Base-by-base conservation (phyloP, 2,888 invertebrate species). In the Lithophane leautieri region DNA sequence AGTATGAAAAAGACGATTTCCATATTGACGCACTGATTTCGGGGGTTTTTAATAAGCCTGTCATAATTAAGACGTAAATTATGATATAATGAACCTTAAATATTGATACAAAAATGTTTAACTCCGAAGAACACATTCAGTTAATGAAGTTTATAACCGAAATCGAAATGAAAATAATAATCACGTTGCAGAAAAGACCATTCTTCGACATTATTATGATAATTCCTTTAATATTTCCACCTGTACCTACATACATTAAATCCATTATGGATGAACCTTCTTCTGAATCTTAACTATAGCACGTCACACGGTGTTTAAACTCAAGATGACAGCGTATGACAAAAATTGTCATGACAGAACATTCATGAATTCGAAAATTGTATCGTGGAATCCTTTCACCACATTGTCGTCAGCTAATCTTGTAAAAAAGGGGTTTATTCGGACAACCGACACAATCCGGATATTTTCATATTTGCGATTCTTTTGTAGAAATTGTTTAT, bases 401-500 rank as follows among this genome's bases (percentile, higher is more conserved):
- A 84, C 83, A 88, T 91, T 91, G 91, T 91, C 82, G 76, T 58
- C 56, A 67, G 80, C 83, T 91, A 92, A 92, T 91, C 91, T 89
- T 81, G 73, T 82, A 87, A 89, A 89, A 87, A 89, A 87, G 85
- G 88, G 86, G 85, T 87, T 82, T 78, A 86, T 78, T 83, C 86
- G 88, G 91, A 90, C 90, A 90, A 87, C 86, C 83, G 82, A 11
- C 56, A 93, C 89, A 92, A 92, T 92, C 84, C 90, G 91, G 90
- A 93, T 95, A 94, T 95, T 95, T 94, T 90, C 88, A 89, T 91
- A 92, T 91, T 90, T 91, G 88, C 79, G 77, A 85, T 74, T 83
- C 90, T 86, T 89, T 93, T 94, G 93, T 93, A 77, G 67, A 84
- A 79, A 82, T 82, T 95, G 95, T 95, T 95, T 95, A 94, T 94